Evolutionary conservation across 2,888 invertebrate genomes (phyloP), one percentile per base, ranked within the genome.

Genomic region (Abscondita cerata): DNA sequence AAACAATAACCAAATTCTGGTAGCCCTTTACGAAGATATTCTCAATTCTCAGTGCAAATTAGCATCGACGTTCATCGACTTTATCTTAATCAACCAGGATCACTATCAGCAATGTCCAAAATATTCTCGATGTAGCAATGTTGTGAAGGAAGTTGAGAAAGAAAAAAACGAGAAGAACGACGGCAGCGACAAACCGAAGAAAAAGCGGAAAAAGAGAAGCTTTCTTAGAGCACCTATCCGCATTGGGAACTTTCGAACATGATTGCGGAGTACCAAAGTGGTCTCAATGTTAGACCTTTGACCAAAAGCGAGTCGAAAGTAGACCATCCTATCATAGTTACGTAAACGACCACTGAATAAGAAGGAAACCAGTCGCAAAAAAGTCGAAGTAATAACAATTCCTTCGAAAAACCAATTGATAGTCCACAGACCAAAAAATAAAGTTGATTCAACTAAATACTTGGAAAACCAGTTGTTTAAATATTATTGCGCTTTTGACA

Each of bases 401-500:
- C 97, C 98, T 48, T 94, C 92, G 73, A 96, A 95, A 81, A 96
- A 96, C 81, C 91, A 93, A 77, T 87, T 95, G 78, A 90, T 94
- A 71, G 93, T 96, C 11, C 95, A 96, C 81, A 95, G 96, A 83
- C 95, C 95, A 34, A 95, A 93, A 82, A 88, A 89, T 78, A 96
- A 98, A 83, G 98, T 99, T 72, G 99, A 99, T 84, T 86, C 99
- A 73, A 99, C 99, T 18, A 98, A 98, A 83, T 99, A 93, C 83
- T 85, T 99, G 67, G 99, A 99, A 81, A 98, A 99, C 82, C 98
- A 98, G 82, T 89, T 93, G 80, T 99, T 99, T 82, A 88, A 98
- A 70, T 99, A 97, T 82, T 99, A 99, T 84, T 99, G 98, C 83
- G 95, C 97, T 51, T 99, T 99, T 82, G 98, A 99, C 83, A 98